These are phyloP conservation scores for Atrina japonica DNA, from an alignment of 2,888 invertebrate species.

Conservation along the genomic window DNA sequence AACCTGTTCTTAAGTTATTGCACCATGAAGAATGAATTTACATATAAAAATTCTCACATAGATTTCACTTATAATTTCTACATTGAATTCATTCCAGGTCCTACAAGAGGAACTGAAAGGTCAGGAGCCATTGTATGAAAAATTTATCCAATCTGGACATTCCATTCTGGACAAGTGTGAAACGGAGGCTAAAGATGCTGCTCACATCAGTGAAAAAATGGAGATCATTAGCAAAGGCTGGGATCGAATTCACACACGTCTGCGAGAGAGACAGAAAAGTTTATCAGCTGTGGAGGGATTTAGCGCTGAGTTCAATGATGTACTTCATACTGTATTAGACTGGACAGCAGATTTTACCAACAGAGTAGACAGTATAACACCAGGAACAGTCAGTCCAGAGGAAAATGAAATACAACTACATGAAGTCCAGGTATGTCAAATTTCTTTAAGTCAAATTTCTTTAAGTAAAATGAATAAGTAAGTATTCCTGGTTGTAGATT, in stretches of 20 bases:
- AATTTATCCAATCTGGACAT: slow-evolving; percentile 90
- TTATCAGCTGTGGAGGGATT: slow-evolving; percentile 95
- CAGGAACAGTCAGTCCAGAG: slow-evolving; percentile 83
- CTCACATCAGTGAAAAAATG: slow-evolving; percentile 80
- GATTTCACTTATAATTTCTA: background rate
- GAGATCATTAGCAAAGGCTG: slow-evolving; percentile 87
- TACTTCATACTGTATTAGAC: slow-evolving; percentile 90
- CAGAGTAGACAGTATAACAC: slow-evolving; percentile 90
- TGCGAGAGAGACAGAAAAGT: slow-evolving; percentile 82
- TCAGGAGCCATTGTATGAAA: slow-evolving; percentile 94
- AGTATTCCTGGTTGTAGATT: no score
- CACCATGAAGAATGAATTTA: no score
- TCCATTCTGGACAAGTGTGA: slow-evolving; percentile 86
- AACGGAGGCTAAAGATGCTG: slow-evolving; percentile 79
- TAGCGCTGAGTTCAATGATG: slow-evolving; percentile 95
- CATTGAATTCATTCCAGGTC: slow-evolving; percentile 84
- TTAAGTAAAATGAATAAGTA: no score
- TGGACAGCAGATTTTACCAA: slow-evolving; percentile 94
- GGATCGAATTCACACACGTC: slow-evolving; percentile 86
- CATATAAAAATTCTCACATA: no score
- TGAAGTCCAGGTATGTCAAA: slow-evolving; percentile 92
- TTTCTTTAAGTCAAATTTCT: no score
- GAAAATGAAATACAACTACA: slow-evolving; percentile 91
- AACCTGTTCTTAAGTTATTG: no score
- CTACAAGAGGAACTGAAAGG: slow-evolving; percentile 96